A percentile compares a stretch with the other conserved stretches of the same genome.
Evolutionary conservation across 2,888 invertebrate genomes (phyloP).

Genomic region (Phalangium opilio): DNA sequence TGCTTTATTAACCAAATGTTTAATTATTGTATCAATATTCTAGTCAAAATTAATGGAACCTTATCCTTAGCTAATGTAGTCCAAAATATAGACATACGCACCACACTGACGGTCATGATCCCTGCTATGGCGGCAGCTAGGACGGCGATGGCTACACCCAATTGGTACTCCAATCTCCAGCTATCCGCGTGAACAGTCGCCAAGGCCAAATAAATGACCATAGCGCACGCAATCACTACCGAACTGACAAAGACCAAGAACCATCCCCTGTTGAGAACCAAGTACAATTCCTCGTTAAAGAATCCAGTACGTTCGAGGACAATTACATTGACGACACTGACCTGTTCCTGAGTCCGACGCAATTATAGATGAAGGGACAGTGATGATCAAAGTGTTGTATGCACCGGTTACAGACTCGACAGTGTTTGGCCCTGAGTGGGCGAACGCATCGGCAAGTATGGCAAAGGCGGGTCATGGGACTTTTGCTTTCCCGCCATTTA

Average conservation of each 20-base stretch:
- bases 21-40: too few relatives aligned
- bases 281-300: too few relatives aligned
- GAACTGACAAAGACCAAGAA: conserved; percentile 78
- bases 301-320: too few relatives aligned
- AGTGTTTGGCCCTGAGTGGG: conserved; percentile 77
- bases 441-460: conserved; percentile 79
- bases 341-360: conserved; percentile 75
- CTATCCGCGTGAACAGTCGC: conserved; percentile 71
- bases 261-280: conserved; percentile 47
- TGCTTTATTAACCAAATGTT: too few relatives aligned
- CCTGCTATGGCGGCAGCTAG: conserved; percentile 71
- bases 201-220: conserved; percentile 72
- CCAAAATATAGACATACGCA: conserved; percentile 35
- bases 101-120: conserved; percentile 74
- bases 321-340: conserved; percentile 24
- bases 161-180: conserved; percentile 55
- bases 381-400: conserved; percentile 85
- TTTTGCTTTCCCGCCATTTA: conserved; percentile 73
- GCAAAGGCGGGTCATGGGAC: conserved; percentile 44
- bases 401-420: conserved; percentile 75
- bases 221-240: conserved; percentile 70
- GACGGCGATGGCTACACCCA: conserved; percentile 64
- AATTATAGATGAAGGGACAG: conserved; percentile 89
- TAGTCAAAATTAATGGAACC: too few relatives aligned
- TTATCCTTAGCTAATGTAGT: too few relatives aligned